phyloP scores from a whole-genome alignment of 2,888 invertebrate genomes.

The Adineta ricciae region DNA sequence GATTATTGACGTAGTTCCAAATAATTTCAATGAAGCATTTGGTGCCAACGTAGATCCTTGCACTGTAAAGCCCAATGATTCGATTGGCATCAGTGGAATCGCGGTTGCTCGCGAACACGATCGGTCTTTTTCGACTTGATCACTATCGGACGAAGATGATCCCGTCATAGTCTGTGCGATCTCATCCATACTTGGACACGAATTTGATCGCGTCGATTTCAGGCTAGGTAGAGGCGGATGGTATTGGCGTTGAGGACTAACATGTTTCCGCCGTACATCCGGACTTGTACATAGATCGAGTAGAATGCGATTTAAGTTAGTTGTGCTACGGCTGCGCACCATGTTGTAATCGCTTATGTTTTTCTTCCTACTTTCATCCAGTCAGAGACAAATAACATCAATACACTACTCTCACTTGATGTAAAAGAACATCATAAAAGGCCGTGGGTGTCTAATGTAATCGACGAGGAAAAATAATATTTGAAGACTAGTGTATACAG shows the following conservation, averaged over 20 bases:
- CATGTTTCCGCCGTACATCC: background rate
- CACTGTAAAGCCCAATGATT: background rate
- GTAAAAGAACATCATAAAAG: background rate
- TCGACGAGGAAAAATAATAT: background rate
- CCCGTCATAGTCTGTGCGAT: background rate
- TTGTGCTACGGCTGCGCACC: background rate
- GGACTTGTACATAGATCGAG: slow-evolving; percentile 10
- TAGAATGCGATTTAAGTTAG: background rate
- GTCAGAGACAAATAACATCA: background rate
- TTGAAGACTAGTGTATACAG: background rate
- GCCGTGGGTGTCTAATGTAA: background rate
- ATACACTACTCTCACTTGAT: background rate
- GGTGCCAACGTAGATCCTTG: background rate
- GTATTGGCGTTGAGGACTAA: background rate
- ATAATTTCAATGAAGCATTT: background rate
- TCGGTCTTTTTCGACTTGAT: background rate
- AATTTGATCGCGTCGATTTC: background rate
- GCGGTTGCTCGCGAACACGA: background rate
- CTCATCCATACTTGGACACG: background rate
- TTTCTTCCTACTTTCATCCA: background rate
- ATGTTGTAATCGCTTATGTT: background rate
- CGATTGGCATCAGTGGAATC: background rate
- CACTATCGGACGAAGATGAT: background rate
- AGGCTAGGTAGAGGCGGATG: background rate
- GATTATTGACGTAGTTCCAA: background rate